Conservation (phyloP, 2,797 vertebrate species). For the Tiaroga cobitis region DNA sequence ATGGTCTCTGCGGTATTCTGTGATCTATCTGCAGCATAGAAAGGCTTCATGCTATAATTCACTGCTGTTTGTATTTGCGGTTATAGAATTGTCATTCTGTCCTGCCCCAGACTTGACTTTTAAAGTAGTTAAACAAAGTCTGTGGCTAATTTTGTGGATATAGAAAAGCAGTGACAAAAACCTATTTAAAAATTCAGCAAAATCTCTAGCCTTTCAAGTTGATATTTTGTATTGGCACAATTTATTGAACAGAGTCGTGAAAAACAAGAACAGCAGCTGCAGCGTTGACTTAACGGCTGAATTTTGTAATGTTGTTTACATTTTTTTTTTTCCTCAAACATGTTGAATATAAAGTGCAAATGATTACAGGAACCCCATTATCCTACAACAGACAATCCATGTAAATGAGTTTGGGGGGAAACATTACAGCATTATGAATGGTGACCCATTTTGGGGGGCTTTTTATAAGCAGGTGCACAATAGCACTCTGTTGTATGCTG, state of each 20-base stretch:
- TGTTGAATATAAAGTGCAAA: slow-evolving; percentile 8
- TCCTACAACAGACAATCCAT: slow-evolving; percentile 19
- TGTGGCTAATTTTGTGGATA: neutral
- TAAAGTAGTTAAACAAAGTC: slow-evolving; percentile 8
- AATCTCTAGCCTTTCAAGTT: neutral
- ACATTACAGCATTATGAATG: slow-evolving; percentile 18
- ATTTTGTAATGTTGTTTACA: neutral
- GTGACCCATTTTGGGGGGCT: slow-evolving; percentile 46
- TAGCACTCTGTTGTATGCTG: slow-evolving; percentile 26
- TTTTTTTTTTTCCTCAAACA: neutral
- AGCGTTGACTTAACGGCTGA: neutral
- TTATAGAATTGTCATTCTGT: slow-evolving; percentile 38
- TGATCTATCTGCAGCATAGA: neutral
- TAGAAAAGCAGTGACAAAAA: neutral
- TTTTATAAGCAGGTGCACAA: slow-evolving; percentile 42
- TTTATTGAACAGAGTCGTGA: neutral
- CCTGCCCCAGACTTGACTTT: slow-evolving; percentile 26
- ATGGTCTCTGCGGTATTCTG: neutral
- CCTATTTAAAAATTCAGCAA: neutral
- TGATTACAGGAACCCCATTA: slow-evolving; percentile 17
- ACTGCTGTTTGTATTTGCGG: slow-evolving; percentile 38
- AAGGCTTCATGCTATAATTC: slow-evolving; percentile 29
- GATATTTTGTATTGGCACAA: neutral
- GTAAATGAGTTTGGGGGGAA: slow-evolving; percentile 35
- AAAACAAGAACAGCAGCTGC: slow-evolving; percentile 5